phyloP scores from a whole-genome alignment of 2,113 vertebrate species.

The Chrysemys picta region DNA sequence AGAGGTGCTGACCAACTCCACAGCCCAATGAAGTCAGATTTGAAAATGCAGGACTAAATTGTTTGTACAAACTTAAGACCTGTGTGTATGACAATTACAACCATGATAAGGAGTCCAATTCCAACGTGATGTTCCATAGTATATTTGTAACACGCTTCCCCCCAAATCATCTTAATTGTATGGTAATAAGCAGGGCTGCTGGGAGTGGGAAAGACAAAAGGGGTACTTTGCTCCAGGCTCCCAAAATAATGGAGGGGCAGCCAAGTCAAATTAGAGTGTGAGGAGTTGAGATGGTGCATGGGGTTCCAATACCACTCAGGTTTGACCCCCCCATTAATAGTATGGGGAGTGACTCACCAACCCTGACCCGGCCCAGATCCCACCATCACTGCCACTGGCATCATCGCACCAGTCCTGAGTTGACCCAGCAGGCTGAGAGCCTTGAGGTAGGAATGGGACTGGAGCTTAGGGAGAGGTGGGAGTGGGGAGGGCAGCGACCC shows the following conservation, averaged over 20 bases:
- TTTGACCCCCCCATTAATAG: neutral
- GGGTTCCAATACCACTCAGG: neutral
- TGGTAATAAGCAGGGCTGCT: neutral
- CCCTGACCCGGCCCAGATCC: neutral
- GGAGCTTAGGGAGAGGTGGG: neutral
- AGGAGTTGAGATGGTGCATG: neutral
- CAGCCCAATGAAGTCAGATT: neutral
- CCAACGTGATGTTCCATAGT: neutral
- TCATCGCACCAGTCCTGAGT: neutral
- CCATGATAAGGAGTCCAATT: neutral
- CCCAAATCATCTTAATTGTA: fast-evolving
- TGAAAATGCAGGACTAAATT: fast-evolving
- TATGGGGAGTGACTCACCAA: neutral
- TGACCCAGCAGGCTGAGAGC: neutral
- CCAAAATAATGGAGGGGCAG: neutral
- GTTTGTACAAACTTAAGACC: neutral
- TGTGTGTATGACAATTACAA: fast-evolving
- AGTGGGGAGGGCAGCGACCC: neutral
- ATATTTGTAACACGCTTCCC: neutral
- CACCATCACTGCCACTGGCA: neutral
- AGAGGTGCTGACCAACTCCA: neutral
- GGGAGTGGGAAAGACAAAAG: neutral
- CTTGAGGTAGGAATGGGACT: neutral
- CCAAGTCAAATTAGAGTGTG: neutral
- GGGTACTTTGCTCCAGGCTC: neutral